phyloP scores from a whole-genome alignment of 1,140 invertebrate genomes.

The Drosophila carrolli region DNA sequence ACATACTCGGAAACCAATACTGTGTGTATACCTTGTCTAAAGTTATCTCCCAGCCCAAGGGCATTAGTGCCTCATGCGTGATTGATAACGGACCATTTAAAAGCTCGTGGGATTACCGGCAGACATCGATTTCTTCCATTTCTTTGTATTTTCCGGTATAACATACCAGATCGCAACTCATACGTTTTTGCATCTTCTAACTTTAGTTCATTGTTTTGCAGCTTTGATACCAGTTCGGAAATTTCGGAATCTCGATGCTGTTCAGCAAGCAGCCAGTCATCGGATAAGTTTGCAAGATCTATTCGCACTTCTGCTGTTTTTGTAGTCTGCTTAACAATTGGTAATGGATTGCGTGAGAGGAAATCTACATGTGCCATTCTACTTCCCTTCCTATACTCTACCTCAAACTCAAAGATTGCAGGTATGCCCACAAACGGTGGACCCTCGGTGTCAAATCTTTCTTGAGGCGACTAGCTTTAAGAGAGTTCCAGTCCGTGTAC shows the following conservation, averaged over 20 bases:
- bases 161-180: no score
- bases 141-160: no score
- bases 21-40: slow-evolving; percentile 5
- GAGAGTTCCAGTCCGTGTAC: neutral
- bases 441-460: neutral
- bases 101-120: no score
- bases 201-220: slow-evolving; percentile 8
- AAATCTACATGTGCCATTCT: slow-evolving; percentile 1
- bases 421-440: neutral
- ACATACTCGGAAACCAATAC: neutral
- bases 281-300: neutral
- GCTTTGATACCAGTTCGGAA: neutral
- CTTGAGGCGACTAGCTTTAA: neutral
- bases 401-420: neutral
- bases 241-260: slow-evolving; percentile 11
- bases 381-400: slow-evolving; percentile 1
- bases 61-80: slow-evolving; percentile 20
- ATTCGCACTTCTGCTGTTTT: neutral
- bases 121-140: no score
- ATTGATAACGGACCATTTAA: no score
- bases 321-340: neutral
- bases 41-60: slow-evolving; percentile 25
- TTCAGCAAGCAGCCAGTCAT: neutral
- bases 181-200: no score
- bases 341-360: neutral